phyloP scores from a whole-genome alignment of 2,888 invertebrate species.

The Drosophila infuscata region DNA sequence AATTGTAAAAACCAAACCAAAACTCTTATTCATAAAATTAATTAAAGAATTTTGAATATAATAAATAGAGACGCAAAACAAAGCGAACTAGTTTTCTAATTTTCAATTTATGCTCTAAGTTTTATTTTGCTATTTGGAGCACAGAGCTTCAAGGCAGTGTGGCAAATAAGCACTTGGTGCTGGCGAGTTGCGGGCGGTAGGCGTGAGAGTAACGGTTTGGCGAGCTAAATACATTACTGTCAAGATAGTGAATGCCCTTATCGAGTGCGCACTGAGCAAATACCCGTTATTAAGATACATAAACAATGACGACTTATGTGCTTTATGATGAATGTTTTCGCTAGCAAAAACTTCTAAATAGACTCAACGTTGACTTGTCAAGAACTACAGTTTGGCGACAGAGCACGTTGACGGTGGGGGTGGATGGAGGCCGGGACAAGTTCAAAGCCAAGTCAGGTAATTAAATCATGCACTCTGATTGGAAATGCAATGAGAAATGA shows the following conservation, averaged over 20 bases:
- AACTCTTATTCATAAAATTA: background rate
- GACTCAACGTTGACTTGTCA: conserved; percentile 25
- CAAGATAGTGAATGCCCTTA: conserved; percentile 60
- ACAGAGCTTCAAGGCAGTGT: background rate
- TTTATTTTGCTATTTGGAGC: background rate
- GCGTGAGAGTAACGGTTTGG: background rate
- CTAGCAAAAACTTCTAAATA: conserved; percentile 36
- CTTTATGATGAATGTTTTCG: conserved; percentile 37
- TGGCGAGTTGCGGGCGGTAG: background rate
- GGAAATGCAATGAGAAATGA: conserved; percentile 25
- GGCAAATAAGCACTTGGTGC: background rate
- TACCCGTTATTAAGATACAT: conserved; percentile 63
- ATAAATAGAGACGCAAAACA: background rate
- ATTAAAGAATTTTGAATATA: background rate
- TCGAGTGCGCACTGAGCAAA: conserved; percentile 49
- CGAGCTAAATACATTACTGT: conserved; percentile 43
- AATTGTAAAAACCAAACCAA: background rate
- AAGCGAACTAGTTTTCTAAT: background rate
- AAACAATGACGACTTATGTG: conserved; percentile 60
- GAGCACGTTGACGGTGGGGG: background rate
- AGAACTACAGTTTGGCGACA: conserved; percentile 1
- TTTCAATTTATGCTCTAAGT: background rate
- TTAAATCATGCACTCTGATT: conserved; percentile 39
- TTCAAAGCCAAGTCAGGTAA: conserved; percentile 56
- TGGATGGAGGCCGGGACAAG: conserved; percentile 19